Percentiles rank a stretch among this genome's conserved stretches.
Evolutionary conservation across 2,797 vertebrate species (phyloP).

Genomic region (Scarus forsteni): DNA sequence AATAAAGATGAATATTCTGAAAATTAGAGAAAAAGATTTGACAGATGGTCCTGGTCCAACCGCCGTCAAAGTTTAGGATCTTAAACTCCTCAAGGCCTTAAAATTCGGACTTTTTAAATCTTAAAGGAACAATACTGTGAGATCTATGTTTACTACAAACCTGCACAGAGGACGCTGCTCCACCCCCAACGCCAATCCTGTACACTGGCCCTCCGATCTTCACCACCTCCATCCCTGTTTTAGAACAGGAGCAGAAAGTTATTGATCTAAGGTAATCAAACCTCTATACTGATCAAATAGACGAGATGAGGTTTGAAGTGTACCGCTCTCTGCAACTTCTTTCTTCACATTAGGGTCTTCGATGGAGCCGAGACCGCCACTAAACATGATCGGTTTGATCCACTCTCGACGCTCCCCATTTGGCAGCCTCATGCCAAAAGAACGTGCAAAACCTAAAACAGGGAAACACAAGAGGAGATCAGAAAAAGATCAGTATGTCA

Average conservation of each 20-base stretch:
- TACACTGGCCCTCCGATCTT: slow-evolving; percentile 96
- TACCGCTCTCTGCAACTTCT: slow-evolving; percentile 85
- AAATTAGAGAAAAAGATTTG: too few species aligned
- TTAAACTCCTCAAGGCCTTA: too few species aligned
- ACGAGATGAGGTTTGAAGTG: slow-evolving; percentile 3
- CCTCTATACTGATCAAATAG: too few species aligned
- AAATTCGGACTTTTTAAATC: too few species aligned
- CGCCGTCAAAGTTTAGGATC: too few species aligned
- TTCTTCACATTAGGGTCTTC: slow-evolving; percentile 89
- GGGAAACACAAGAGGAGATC: neutral
- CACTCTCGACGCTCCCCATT: slow-evolving; percentile 90
- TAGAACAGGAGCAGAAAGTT: slow-evolving; percentile 5
- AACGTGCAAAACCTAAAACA: slow-evolving; percentile 91
- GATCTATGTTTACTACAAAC: slow-evolving; percentile 56
- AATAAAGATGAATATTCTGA: too few species aligned
- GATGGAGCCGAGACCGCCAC: slow-evolving; percentile 91
- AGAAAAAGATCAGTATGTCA: neutral
- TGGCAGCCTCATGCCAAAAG: slow-evolving; percentile 88
- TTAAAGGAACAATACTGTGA: too few species aligned
- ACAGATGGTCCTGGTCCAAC: too few species aligned
- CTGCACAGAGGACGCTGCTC: slow-evolving; percentile 93
- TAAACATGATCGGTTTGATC: slow-evolving; percentile 97
- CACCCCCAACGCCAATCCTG: slow-evolving; percentile 94
- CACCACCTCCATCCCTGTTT: slow-evolving; percentile 92
- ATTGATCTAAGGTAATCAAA: slow-evolving; percentile 26